Conservation (phyloP, 2,888 invertebrate genomes). For the Cataglyphis rosenhaueri region DNA sequence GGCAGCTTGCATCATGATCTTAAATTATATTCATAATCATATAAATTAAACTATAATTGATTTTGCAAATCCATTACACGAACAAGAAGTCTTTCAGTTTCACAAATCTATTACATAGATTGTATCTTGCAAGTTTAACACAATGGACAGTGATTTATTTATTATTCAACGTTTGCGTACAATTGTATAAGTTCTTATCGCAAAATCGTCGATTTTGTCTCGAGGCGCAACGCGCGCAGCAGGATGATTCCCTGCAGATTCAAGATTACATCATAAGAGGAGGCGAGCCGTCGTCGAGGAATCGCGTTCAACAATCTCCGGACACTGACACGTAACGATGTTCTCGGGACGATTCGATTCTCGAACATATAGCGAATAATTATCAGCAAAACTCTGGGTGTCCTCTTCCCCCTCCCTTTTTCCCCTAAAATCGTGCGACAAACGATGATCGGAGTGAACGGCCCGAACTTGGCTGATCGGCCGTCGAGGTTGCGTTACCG, state of each 20-base stretch:
- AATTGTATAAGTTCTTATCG: background rate
- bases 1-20: background rate
- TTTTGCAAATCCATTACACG: background rate
- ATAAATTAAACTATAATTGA: background rate
- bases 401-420: background rate
- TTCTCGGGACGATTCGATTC: background rate
- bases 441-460: constrained; percentile 35
- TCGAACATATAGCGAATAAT: constrained; percentile 1
- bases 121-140: background rate
- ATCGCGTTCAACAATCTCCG: background rate
- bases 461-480: background rate
- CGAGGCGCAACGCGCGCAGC: background rate
- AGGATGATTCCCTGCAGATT: background rate
- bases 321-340: background rate
- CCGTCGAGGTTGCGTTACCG: background rate
- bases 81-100: background rate
- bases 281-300: background rate
- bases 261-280: constrained; percentile 11
- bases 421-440: background rate
- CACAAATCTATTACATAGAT: constrained; percentile 1
- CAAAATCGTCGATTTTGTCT: background rate
- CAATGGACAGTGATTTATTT: background rate
- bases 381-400: background rate
- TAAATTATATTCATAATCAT: background rate
- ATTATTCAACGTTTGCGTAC: background rate